phyloP scores from a whole-genome alignment of 2,888 invertebrate genomes.

The Zaprionus bogoriensis region DNA sequence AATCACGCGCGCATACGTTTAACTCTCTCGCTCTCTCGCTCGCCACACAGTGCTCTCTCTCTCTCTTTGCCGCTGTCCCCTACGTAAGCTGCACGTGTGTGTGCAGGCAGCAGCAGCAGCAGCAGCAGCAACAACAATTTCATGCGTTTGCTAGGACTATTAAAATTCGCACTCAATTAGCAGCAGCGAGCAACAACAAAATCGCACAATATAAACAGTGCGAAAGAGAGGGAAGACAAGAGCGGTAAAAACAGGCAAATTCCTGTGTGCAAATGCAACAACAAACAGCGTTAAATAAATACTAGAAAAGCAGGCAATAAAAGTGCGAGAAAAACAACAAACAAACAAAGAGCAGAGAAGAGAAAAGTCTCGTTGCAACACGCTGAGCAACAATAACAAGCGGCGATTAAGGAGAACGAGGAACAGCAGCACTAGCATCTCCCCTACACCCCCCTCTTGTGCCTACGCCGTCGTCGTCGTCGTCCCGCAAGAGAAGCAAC shows the following conservation, averaged over 20 bases:
- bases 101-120: slow-evolving; percentile 23
- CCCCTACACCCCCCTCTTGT: neutral
- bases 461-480: neutral
- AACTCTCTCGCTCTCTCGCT: slow-evolving; percentile 29
- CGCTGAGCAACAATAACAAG: slow-evolving; percentile 2
- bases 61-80: too few species aligned
- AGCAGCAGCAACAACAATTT: slow-evolving; percentile 26
- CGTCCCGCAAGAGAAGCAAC: slow-evolving; percentile 41
- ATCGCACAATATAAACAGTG: slow-evolving; percentile 43
- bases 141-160: slow-evolving; percentile 44
- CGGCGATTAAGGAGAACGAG: neutral
- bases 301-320: slow-evolving; percentile 11
- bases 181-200: slow-evolving; percentile 21
- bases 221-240: slow-evolving; percentile 13
- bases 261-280: slow-evolving; percentile 50
- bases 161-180: slow-evolving; percentile 57
- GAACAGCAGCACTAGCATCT: neutral
- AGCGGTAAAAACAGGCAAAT: slow-evolving; percentile 20
- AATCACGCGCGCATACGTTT: slow-evolving; percentile 47
- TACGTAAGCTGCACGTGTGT: slow-evolving; percentile 28
- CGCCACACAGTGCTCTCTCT: slow-evolving; percentile 1
- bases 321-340: slow-evolving; percentile 1
- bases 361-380: slow-evolving; percentile 26
- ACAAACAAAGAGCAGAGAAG: neutral
- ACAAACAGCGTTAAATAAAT: slow-evolving; percentile 44